Evolutionary conservation across 1,140 invertebrate species (phyloP).

Genomic region (Drosophila simulans): DNA sequence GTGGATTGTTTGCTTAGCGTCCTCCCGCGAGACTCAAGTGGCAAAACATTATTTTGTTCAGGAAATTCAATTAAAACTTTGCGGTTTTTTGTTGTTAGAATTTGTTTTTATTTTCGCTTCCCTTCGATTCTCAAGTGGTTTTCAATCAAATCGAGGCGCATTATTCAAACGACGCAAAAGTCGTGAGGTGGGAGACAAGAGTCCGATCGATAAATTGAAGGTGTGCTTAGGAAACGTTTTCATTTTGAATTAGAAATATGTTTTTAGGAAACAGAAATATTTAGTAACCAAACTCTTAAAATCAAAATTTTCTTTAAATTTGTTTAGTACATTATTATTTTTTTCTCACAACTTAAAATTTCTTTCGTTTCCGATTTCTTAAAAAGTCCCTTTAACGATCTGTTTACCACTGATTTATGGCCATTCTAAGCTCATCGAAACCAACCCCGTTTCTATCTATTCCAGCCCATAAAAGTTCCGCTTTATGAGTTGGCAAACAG

Average conservation of each 20-base stretch:
- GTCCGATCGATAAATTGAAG: constrained; percentile 47
- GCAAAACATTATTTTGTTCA: constrained; percentile 81
- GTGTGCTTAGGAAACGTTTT: constrained; percentile 1
- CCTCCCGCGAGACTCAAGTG: constrained; percentile 78
- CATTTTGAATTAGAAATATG: constrained; percentile 2
- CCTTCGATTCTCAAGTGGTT: constrained; percentile 62
- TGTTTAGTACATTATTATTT: no score
- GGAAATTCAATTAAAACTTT: constrained; percentile 83
- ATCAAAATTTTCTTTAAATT: neutral
- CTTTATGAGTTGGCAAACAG: constrained; percentile 73
- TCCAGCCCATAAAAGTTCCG: constrained; percentile 48
- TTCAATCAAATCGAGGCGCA: constrained; percentile 73
- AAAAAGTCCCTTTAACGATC: neutral
- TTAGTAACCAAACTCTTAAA: no score
- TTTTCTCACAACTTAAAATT: neutral
- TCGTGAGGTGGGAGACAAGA: constrained; percentile 2
- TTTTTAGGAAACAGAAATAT: neutral
- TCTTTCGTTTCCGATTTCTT: neutral
- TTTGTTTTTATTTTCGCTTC: constrained; percentile 54
- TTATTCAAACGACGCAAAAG: constrained; percentile 16
- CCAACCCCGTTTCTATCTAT: constrained; percentile 21
- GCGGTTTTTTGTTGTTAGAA: constrained; percentile 65
- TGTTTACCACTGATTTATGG: constrained; percentile 19
- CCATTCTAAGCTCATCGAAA: constrained; percentile 11
- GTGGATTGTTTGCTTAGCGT: constrained; percentile 76